Evolutionary conservation across 2,888 invertebrate species (phyloP), one percentile per base, ranked within the genome.

Genomic region (Hemaris fuciformis): DNA sequence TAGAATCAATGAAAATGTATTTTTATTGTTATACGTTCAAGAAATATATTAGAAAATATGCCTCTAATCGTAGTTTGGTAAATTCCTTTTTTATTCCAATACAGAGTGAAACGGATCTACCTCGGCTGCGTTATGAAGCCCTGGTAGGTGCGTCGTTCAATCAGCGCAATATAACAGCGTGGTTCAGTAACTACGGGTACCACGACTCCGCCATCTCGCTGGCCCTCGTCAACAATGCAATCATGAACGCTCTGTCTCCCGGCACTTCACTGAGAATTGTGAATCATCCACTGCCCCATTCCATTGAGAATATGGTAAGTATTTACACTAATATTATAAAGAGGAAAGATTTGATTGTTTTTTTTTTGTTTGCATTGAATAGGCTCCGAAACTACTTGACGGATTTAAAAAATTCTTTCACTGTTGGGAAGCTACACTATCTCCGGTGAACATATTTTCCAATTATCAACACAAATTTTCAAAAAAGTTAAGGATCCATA

Each of bases 101-200:
- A 61, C 66, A 91, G 91, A 84, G 84, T 62, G 72, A 73, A 59
- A 70, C 76, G 0, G 81, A 93, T 46, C 80, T 89, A 41, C 73
- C 85, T 6, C 84, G 91, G 0, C 81, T 93, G 13, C 91, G 93
- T 60, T 85, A 90, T 38, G 93, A 93, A 64, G 94, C 94, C 65
- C 78, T 95, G 58, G 88, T 93, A 0, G 95, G 94, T 0, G 95
- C 94, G 0, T 93, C 94, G 0, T 93, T 94, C 73, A 73, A 90
- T 0, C 70, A 77, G 0, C 71, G 80, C 6, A 80, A 81, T 18
- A 91, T 95, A 2, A 95, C 92, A 0, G 95, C 94, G 3, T 95
- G 95, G 94, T 96, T 96, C 81, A 97, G 97, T 77, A 96, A 96
- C 80, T 95, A 96, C 73, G 96, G 97, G 0, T 95, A 94, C 76